Evolutionary conservation across 2,888 invertebrate genomes (phyloP).

Genomic region (Eueremaeus valkanovi): DNA sequence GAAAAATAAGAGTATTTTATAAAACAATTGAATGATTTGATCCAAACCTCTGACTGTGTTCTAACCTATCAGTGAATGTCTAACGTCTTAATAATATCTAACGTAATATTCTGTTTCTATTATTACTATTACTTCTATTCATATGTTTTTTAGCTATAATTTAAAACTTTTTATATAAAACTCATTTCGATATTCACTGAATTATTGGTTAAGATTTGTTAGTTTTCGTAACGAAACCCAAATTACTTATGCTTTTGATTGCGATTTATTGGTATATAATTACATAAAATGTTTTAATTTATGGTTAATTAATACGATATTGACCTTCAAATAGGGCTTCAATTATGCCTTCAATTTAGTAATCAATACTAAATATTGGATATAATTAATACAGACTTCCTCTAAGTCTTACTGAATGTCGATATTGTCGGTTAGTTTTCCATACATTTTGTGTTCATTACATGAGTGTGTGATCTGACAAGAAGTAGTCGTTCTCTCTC

Average conservation of each 20-base stretch:
- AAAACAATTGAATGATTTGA: too few relatives aligned
- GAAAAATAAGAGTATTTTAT: too few relatives aligned
- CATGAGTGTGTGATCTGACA: neutral
- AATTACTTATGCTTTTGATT: neutral
- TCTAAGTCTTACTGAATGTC: neutral
- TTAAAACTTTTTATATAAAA: neutral
- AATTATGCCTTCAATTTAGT: neutral
- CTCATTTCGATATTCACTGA: neutral
- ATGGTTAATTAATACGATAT: too few relatives aligned
- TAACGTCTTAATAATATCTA: too few relatives aligned
- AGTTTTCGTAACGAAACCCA: neutral
- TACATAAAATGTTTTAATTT: too few relatives aligned
- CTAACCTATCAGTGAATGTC: too few relatives aligned
- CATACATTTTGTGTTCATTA: neutral
- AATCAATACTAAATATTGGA: neutral
- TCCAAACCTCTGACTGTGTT: too few relatives aligned
- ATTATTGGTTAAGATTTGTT: slow-evolving; percentile 1
- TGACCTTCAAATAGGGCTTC: too few relatives aligned
- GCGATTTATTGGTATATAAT: neutral
- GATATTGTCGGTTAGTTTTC: neutral
- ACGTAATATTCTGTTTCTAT: too few relatives aligned
- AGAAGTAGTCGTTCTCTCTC: neutral
- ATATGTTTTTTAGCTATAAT: too few relatives aligned
- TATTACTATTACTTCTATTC: too few relatives aligned
- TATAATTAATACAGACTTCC: neutral